Evolutionary conservation across 2,113 vertebrate species (phyloP).

Genomic region (human (Homo sapiens)): DNA sequence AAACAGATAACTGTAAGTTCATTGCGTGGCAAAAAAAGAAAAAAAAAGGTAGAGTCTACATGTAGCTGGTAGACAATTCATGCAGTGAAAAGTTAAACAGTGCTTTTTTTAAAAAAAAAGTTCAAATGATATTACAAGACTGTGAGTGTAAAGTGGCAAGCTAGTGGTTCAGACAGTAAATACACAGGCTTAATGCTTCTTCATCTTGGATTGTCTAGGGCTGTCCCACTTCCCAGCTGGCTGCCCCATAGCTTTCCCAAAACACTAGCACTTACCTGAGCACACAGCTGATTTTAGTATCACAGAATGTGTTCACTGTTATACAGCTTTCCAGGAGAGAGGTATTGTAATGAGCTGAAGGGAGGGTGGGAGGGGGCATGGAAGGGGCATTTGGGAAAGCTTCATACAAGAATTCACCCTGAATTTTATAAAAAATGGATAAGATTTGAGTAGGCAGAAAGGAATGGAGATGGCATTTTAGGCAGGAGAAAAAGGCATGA

Average conservation of each 20-base stretch:
- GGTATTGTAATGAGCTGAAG: not conserved
- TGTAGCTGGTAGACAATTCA: not conserved
- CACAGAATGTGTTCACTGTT: not conserved
- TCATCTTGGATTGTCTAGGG: not conserved
- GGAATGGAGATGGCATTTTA: not conserved
- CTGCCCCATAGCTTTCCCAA: not conserved
- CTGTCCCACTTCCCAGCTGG: not conserved
- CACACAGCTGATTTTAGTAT: not conserved
- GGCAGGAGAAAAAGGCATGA: not conserved
- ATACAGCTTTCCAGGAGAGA: not conserved
- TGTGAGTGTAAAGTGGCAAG: not conserved
- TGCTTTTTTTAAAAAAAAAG: not conserved
- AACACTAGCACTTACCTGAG: not conserved
- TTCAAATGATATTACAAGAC: not conserved
- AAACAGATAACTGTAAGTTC: not conserved
- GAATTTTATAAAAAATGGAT: not conserved
- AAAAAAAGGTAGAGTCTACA: not conserved
- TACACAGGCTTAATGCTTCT: not conserved
- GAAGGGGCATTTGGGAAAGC: not conserved
- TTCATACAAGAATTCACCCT: not conserved
- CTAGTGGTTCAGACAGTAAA: not conserved
- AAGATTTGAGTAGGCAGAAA: not conserved
- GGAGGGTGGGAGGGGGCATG: too few relatives aligned
- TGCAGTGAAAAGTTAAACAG: not conserved
- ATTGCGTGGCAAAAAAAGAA: not conserved